Percentiles rank a stretch among this genome's conserved stretches.
Evolutionary conservation across 2,113 vertebrate species (phyloP).

Genomic region (Vimba vimba): DNA sequence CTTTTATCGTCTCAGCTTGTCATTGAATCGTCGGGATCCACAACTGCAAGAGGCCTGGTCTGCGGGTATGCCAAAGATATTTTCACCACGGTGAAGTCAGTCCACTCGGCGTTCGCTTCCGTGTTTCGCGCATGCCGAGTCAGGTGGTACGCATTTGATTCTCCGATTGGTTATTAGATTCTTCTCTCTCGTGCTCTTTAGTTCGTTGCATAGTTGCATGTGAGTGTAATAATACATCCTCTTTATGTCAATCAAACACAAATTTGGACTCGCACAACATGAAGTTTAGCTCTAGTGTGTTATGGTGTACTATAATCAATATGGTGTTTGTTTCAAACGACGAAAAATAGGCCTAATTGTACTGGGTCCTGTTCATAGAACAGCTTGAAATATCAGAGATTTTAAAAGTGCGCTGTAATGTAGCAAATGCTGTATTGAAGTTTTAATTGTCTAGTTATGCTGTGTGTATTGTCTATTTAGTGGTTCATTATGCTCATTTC

Average conservation of each 20-base stretch:
- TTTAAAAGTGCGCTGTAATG: not conserved
- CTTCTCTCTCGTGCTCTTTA: not conserved
- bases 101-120: constrained; percentile 1
- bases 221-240: not conserved
- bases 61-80: constrained; percentile 35
- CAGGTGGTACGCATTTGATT: not conserved
- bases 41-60: constrained; percentile 42
- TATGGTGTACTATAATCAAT: not conserved
- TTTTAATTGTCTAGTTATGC: not conserved
- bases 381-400: not conserved
- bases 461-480: not conserved
- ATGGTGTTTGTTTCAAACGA: not conserved
- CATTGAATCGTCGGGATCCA: constrained; percentile 17
- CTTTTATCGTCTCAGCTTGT: constrained; percentile 57
- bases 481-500: not conserved
- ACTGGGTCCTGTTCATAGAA: not conserved
- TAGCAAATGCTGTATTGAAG: not conserved
- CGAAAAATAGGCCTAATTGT: not conserved
- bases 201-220: no score
- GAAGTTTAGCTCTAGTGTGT: not conserved
- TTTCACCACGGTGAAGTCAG: not conserved
- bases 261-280: not conserved
- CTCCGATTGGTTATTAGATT: not conserved
- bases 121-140: not conserved
- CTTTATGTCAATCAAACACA: not conserved